A percentile compares a stretch with the other conserved stretches of the same genome.
phyloP scores from a whole-genome alignment of 2,113 vertebrate genomes.

The Coracopsis vasa region DNA sequence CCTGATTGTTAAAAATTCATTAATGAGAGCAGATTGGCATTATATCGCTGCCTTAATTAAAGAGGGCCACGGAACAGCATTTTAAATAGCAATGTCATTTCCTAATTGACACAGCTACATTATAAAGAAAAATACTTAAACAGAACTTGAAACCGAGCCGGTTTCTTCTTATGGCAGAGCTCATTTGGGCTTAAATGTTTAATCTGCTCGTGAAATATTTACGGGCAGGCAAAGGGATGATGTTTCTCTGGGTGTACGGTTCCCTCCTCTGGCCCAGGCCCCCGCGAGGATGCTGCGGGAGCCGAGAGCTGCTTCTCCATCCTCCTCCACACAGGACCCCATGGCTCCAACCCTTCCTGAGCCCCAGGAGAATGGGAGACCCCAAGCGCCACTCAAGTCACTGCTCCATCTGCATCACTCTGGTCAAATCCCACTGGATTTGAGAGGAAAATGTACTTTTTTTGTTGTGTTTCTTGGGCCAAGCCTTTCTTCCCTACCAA shows the following conservation, averaged over 20 bases:
- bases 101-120: constrained; percentile 70
- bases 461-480: neutral
- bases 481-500: neutral
- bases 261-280: neutral
- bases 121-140: constrained; percentile 68
- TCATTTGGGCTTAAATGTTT: constrained; percentile 73
- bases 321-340: neutral
- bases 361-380: neutral
- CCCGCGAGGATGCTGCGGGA: rapidly evolving
- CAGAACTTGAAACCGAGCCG: constrained; percentile 52
- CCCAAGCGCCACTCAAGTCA: neutral
- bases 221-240: constrained; percentile 48
- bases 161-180: constrained; percentile 42
- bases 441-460: rapidly evolving
- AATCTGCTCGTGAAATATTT: constrained; percentile 79
- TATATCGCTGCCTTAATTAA: constrained; percentile 70
- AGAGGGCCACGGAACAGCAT: constrained; percentile 65
- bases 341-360: neutral
- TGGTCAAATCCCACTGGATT: neutral
- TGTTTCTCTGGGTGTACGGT: constrained; percentile 64
- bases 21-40: constrained; percentile 68
- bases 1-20: constrained; percentile 66
- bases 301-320: neutral
- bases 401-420: neutral
- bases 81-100: constrained; percentile 71